phyloP scores from a whole-genome alignment of 64 coral and sea anemone genomes.

The Actinia equina region DNA sequence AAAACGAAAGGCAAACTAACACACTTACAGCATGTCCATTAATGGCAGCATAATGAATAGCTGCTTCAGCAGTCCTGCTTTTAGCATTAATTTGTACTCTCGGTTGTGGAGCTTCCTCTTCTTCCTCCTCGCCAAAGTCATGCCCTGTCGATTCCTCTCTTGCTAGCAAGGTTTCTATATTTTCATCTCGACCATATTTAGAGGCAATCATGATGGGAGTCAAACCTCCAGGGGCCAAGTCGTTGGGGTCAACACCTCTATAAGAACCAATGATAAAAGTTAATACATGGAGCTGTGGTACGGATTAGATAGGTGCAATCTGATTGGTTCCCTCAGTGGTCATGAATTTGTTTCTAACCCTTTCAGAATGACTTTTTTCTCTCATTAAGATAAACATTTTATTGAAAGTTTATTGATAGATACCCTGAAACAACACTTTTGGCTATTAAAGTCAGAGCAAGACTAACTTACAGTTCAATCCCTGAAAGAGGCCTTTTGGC shows the following conservation, averaged over 20 bases:
- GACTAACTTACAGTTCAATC: no score
- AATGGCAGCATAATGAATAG: constrained; percentile 56
- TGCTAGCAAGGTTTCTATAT: constrained; percentile 39
- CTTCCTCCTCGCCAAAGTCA: constrained; percentile 15
- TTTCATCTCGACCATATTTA: constrained; percentile 44
- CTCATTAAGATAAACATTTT: no score
- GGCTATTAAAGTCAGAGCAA: no score
- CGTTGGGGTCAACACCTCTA: constrained; percentile 54
- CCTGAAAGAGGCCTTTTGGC: no score
- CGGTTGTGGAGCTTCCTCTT: constrained; percentile 12
- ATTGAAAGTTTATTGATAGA: no score
- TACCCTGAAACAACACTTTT: no score
- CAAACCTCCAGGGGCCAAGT: constrained; percentile 38
- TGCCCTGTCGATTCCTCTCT: background rate
- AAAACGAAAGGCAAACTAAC: background rate
- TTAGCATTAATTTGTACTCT: constrained; percentile 25
- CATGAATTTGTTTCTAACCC: no score
- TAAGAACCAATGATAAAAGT: background rate
- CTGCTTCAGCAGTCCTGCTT: constrained; percentile 27
- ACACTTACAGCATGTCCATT: constrained; percentile 44
- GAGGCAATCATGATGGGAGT: constrained; percentile 63
- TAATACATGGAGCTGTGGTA: no score
- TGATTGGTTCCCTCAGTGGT: no score
- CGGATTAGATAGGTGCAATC: no score
- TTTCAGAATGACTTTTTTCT: no score